Percentiles rank a stretch among this genome's conserved stretches.
Conservation (phyloP, 2,797 vertebrate species). For the Propithecus perrieri region DNA sequence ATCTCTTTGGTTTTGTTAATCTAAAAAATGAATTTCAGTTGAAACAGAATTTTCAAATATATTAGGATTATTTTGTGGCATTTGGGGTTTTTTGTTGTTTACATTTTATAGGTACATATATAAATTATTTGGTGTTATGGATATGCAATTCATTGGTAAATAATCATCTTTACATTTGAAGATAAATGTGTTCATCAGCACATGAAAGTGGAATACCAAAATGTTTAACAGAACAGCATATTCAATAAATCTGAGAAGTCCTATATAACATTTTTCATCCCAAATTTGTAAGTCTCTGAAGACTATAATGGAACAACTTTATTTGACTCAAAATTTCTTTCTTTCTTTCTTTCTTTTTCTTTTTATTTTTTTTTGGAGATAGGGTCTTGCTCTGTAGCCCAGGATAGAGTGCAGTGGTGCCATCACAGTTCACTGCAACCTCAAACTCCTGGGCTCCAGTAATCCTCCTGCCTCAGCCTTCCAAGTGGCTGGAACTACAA, state of each 20-base stretch:
- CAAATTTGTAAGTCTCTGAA: neutral
- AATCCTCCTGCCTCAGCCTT: neutral
- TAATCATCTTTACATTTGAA: neutral
- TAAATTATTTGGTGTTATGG: neutral
- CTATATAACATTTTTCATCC: neutral
- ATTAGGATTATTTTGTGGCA: neutral
- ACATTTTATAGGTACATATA: neutral
- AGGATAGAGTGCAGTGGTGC: neutral
- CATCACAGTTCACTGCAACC: neutral
- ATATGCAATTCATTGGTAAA: neutral
- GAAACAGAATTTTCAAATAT: constrained; percentile 26
- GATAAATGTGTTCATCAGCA: neutral
- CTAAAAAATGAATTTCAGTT: neutral
- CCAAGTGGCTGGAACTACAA: neutral
- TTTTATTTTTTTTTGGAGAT: neutral
- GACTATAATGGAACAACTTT: neutral
- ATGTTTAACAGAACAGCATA: neutral
- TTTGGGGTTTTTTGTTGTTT: neutral
- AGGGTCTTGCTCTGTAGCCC: neutral
- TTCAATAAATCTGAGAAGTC: neutral
- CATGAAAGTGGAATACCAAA: neutral
- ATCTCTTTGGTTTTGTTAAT: neutral
- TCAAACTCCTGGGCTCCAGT: neutral
- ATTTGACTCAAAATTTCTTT: neutral
- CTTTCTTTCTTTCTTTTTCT: too few species aligned